phyloP scores from a whole-genome alignment of 2,113 vertebrate genomes.

The Nannospalax galili region DNA sequence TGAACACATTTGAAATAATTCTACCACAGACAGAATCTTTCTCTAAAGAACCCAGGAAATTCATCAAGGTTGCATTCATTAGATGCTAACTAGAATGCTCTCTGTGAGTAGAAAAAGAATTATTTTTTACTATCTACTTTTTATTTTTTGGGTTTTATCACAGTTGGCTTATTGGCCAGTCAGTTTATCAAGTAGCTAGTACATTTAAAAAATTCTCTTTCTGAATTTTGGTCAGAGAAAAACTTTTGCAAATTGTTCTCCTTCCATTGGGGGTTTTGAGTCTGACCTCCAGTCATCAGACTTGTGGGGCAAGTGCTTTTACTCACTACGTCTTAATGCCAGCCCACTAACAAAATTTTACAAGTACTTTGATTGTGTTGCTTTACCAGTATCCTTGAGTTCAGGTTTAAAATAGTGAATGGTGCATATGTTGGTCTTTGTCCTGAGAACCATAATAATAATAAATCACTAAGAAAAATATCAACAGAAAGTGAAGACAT shows the following conservation, averaged over 20 bases:
- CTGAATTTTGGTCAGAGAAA: too few species aligned
- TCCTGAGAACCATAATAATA: neutral
- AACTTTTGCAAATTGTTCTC: too few species aligned
- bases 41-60: neutral
- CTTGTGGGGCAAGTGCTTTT: neutral
- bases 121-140: neutral
- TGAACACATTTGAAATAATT: neutral
- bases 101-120: neutral
- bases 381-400: neutral
- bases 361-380: neutral
- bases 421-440: neutral
- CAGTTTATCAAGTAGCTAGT: neutral
- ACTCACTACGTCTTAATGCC: neutral
- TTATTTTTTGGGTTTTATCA: neutral
- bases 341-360: neutral
- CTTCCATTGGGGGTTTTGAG: neutral
- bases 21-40: neutral
- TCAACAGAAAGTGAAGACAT: neutral
- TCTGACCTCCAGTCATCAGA: neutral
- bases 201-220: neutral
- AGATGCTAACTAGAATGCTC: slow-evolving; percentile 33
- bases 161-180: neutral
- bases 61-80: neutral
- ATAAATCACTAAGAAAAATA: neutral
- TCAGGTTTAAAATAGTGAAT: neutral